A percentile compares a stretch with the other conserved stretches of the same genome.
These are phyloP conservation scores for Chloroceryle amazona DNA, from an alignment of 2,797 vertebrate species.

Conservation along the genomic window DNA sequence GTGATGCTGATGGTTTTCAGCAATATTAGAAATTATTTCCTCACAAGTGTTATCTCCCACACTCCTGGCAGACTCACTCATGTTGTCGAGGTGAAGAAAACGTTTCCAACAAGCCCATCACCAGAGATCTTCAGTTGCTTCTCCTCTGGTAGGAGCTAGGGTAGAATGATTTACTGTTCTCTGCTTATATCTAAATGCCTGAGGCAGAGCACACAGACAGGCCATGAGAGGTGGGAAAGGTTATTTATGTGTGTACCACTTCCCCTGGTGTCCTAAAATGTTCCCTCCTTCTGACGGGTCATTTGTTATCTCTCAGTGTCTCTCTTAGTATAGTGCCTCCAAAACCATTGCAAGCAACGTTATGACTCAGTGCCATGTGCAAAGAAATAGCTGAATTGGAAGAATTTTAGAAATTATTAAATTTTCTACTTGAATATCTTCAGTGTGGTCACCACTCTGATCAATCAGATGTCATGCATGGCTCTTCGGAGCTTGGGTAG, in stretches of 20 bases:
- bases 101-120: not conserved
- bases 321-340: not conserved
- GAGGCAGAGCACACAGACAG: not conserved
- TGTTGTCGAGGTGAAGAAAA: not conserved
- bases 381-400: not conserved
- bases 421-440: not conserved
- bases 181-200: not conserved
- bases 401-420: not conserved
- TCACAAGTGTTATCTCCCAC: not conserved
- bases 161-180: not conserved
- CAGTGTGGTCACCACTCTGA: accelerated
- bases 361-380: accelerated
- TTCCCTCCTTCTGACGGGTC: not conserved
- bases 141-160: not conserved
- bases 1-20: not conserved
- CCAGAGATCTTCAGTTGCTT: not conserved
- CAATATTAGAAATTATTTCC: not conserved
- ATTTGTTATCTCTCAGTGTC: not conserved
- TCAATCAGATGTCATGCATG: not conserved
- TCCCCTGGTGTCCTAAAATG: not conserved
- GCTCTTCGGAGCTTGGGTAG: not conserved
- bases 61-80: not conserved
- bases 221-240: not conserved
- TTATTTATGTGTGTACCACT: conserved; percentile 44
- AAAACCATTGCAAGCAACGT: not conserved